These are phyloP conservation scores for Dryococelus australis DNA, from an alignment of 2,888 invertebrate genomes.

Conservation along the genomic window DNA sequence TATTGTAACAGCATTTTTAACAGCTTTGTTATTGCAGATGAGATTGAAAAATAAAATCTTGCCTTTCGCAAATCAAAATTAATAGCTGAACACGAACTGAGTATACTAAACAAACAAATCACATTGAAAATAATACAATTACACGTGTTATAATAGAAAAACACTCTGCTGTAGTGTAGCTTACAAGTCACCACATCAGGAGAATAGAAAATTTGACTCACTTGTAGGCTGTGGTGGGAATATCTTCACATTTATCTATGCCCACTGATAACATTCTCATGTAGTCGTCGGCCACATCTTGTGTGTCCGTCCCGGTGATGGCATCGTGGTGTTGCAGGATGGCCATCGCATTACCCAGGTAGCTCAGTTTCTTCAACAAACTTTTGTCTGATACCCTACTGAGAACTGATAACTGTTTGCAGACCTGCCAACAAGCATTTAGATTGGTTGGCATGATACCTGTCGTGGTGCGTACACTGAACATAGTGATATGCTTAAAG, in stretches of 20 bases:
- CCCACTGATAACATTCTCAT: conserved; percentile 75
- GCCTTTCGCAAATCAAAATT: too few relatives aligned
- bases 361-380: conserved; percentile 63
- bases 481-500: too few relatives aligned
- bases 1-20: too few relatives aligned
- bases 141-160: too few relatives aligned
- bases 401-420: conserved; percentile 76
- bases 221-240: conserved; percentile 67
- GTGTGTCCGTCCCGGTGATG: conserved; percentile 86
- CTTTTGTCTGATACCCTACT: conserved; percentile 63
- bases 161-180: too few relatives aligned
- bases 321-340: conserved; percentile 73
- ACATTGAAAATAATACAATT: too few relatives aligned
- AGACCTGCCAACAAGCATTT: conserved; percentile 61
- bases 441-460: background rate
- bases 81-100: too few relatives aligned
- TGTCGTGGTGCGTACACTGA: too few relatives aligned
- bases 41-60: too few relatives aligned
- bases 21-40: too few relatives aligned
- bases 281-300: conserved; percentile 90
- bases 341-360: conserved; percentile 78
- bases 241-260: conserved; percentile 66
- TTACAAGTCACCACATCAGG: too few relatives aligned
- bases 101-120: too few relatives aligned
- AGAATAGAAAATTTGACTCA: conserved; percentile 50